phyloP scores from a whole-genome alignment of 1,140 invertebrate genomes.

The Drosophila nigromelanica region DNA sequence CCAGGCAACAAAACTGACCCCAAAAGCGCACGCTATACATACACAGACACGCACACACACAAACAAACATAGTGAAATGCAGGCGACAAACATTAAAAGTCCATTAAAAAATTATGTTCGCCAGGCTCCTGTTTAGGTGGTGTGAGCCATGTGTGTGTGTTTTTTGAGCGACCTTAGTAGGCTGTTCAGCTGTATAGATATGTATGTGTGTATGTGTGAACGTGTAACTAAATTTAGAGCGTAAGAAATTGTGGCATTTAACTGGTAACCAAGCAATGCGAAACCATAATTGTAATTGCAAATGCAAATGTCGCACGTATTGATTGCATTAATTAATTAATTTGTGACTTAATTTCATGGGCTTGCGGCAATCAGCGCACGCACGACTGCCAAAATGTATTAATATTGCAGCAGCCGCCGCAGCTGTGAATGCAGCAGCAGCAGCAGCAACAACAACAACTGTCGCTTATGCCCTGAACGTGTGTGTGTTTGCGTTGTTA shows the following conservation, averaged over 20 bases:
- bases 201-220: slow-evolving; percentile 20
- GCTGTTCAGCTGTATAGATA: slow-evolving; percentile 11
- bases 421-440: slow-evolving; percentile 38
- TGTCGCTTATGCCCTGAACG: slow-evolving; percentile 43
- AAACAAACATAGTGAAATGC: slow-evolving; percentile 37
- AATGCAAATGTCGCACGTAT: slow-evolving; percentile 81
- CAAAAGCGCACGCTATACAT: slow-evolving; percentile 51
- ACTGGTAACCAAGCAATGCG: slow-evolving; percentile 39
- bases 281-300: slow-evolving; percentile 76
- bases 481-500: slow-evolving; percentile 77
- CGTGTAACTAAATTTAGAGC: slow-evolving; percentile 59
- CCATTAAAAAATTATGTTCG: slow-evolving; percentile 78
- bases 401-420: slow-evolving; percentile 63
- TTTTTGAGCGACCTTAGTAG: slow-evolving; percentile 45
- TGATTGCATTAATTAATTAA: slow-evolving; percentile 84
- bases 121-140: slow-evolving; percentile 61
- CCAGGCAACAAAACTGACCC: slow-evolving; percentile 48
- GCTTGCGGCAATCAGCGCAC: slow-evolving; percentile 80
- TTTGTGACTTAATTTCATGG: slow-evolving; percentile 83
- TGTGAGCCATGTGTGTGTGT: background rate
- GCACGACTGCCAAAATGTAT: slow-evolving; percentile 76
- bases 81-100: slow-evolving; percentile 78
- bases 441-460: slow-evolving; percentile 16
- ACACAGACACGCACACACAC: slow-evolving; percentile 24
- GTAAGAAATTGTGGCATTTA: slow-evolving; percentile 57